Conservation (phyloP, 2,888 invertebrate genomes). For the Caenorhabditis angaria region DNA sequence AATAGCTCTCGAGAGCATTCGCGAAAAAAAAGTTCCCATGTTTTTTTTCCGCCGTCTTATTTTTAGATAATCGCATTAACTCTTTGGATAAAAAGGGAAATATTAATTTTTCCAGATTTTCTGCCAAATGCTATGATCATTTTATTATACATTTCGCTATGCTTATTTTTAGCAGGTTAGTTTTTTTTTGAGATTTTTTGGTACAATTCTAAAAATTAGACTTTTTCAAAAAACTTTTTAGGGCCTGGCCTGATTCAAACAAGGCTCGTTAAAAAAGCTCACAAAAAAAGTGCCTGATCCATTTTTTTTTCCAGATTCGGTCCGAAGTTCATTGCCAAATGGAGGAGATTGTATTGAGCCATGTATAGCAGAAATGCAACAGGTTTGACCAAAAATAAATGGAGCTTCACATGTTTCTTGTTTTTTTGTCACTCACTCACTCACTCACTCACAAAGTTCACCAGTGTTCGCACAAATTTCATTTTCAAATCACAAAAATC, state of each 20-base stretch:
- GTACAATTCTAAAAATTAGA: too few relatives aligned
- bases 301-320: not conserved
- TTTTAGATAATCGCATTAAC: not conserved
- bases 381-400: too few relatives aligned
- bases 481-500: not conserved
- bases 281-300: not conserved
- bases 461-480: not conserved
- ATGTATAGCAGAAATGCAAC: conserved; percentile 58
- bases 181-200: too few relatives aligned
- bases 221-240: too few relatives aligned
- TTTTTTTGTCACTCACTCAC: conserved; percentile 3
- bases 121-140: not conserved
- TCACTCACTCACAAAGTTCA: not conserved
- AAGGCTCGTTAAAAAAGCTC: too few relatives aligned
- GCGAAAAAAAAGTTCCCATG: not conserved
- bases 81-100: not conserved
- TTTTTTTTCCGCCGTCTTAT: not conserved
- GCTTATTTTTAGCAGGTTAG: not conserved
- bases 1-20: not conserved
- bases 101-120: not conserved
- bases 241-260: too few relatives aligned
- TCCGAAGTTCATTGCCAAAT: not conserved
- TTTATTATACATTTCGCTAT: not conserved
- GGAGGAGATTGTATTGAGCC: conserved; percentile 55
- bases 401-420: conserved; percentile 8